A percentile compares a stretch with the other conserved stretches of the same genome.
These are phyloP conservation scores for Orthonevra nobilis DNA, from an alignment of 2,888 invertebrate species.

Conservation along the genomic window DNA sequence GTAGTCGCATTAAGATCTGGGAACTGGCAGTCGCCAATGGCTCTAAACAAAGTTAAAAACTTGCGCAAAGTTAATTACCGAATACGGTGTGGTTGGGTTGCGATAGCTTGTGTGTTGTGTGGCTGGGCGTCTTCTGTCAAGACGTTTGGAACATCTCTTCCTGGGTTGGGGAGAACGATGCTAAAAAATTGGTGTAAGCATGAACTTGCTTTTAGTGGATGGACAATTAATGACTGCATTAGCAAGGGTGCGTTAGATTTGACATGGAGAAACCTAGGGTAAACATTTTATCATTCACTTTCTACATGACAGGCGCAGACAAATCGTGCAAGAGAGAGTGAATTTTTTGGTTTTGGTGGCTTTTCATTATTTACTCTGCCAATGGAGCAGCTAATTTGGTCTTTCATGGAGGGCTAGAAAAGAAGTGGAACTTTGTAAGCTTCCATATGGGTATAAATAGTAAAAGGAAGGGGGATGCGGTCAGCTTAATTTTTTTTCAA, in stretches of 20 bases:
- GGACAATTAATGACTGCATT: too few species aligned
- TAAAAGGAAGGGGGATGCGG: too few species aligned
- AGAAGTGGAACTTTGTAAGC: too few species aligned
- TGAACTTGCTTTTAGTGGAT: slow-evolving; percentile 10
- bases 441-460: too few species aligned
- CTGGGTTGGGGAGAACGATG: not conserved
- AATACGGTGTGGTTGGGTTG: too few species aligned
- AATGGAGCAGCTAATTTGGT: slow-evolving; percentile 41
- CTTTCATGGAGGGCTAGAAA: not conserved
- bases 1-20: slow-evolving; percentile 39
- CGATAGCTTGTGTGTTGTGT: too few species aligned
- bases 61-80: slow-evolving; percentile 32
- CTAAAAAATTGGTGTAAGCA: slow-evolving; percentile 2
- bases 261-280: slow-evolving; percentile 33
- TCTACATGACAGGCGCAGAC: not conserved
- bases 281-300: slow-evolving; percentile 34
- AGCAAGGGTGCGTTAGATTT: slow-evolving; percentile 58
- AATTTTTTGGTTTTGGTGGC: slow-evolving; percentile 8
- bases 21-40: too few species aligned
- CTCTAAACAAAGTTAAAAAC: slow-evolving; percentile 24
- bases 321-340: slow-evolving; percentile 43
- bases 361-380: slow-evolving; percentile 18
- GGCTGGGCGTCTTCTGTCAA: too few species aligned
- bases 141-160: too few species aligned
- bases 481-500: too few species aligned